Evolutionary conservation across 2,888 invertebrate genomes (phyloP).

Genomic region (Zootermopsis nevadensis): DNA sequence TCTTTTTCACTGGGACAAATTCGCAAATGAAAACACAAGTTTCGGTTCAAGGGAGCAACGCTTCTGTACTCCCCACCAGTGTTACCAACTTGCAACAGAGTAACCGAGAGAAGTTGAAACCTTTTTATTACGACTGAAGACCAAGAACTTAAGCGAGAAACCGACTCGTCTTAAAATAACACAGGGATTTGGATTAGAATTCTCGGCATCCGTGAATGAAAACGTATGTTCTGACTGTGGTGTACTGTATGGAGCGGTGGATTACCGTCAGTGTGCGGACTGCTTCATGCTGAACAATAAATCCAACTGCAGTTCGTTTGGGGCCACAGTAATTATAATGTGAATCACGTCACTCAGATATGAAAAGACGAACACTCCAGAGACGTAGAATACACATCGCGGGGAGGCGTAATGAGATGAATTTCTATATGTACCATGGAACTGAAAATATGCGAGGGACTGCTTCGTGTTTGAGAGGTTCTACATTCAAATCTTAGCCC

Average conservation of each 20-base stretch:
- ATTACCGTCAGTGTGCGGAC: not conserved
- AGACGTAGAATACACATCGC: too few relatives aligned
- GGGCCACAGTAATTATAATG: too few relatives aligned
- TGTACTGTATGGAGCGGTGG: not conserved
- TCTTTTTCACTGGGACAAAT: slow-evolving; percentile 11
- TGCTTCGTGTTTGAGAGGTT: too few relatives aligned
- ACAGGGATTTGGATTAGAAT: slow-evolving; percentile 23
- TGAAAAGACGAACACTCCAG: too few relatives aligned
- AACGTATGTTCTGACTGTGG: slow-evolving; percentile 2
- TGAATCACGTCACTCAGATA: too few relatives aligned
- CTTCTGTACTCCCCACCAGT: not conserved
- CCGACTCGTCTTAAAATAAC: not conserved
- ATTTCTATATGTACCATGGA: too few relatives aligned
- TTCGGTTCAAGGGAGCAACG: not conserved
- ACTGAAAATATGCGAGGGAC: too few relatives aligned
- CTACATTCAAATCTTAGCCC: too few relatives aligned
- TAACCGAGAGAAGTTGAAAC: not conserved
- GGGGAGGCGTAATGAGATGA: too few relatives aligned
- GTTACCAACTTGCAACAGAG: not conserved
- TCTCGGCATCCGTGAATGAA: slow-evolving; percentile 13
- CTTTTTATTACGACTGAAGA: not conserved
- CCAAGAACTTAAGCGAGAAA: slow-evolving; percentile 23
- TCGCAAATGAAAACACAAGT: slow-evolving; percentile 37
- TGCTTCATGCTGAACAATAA: not conserved
- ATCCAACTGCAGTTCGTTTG: too few relatives aligned